Evolutionary conservation across 2,113 vertebrate genomes (phyloP).

Genomic region (Malaclemys terrapin): DNA sequence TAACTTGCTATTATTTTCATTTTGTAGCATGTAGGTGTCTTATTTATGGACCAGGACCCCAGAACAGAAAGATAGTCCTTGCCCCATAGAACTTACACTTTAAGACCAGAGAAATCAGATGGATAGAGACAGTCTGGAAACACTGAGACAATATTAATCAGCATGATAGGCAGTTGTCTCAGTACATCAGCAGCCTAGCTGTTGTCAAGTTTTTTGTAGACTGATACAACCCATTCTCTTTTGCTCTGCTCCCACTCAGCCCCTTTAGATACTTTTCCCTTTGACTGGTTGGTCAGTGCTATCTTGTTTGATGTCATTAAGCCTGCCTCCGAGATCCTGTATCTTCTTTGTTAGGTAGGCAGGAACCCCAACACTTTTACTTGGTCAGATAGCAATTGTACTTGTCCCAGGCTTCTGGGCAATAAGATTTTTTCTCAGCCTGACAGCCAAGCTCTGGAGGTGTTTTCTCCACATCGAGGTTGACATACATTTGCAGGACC

Average conservation of each 20-base stretch:
- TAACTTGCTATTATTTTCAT: not conserved
- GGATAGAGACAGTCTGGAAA: not conserved
- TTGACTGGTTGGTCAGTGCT: not conserved
- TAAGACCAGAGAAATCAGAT: not conserved
- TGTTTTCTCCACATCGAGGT: conserved; percentile 5
- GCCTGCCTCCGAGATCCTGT: not conserved
- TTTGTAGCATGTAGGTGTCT: not conserved
- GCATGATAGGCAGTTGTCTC: too few relatives aligned
- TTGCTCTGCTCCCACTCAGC: fast-evolving
- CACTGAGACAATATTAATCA: not conserved
- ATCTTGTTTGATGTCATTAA: not conserved
- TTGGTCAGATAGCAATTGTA: not conserved
- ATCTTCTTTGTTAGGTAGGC: not conserved
- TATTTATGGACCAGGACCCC: not conserved
- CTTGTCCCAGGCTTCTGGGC: not conserved
- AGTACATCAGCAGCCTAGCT: not conserved
- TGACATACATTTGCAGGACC: not conserved
- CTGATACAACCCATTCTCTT: not conserved
- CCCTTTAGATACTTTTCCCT: not conserved
- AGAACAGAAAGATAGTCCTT: not conserved
- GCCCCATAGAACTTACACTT: not conserved
- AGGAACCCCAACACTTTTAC: not conserved
- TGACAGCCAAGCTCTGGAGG: not conserved
- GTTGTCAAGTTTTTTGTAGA: not conserved
- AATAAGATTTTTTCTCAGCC: not conserved